Evolutionary conservation across 2,113 vertebrate species (phyloP).

Genomic region (Chloroceryle aenea): DNA sequence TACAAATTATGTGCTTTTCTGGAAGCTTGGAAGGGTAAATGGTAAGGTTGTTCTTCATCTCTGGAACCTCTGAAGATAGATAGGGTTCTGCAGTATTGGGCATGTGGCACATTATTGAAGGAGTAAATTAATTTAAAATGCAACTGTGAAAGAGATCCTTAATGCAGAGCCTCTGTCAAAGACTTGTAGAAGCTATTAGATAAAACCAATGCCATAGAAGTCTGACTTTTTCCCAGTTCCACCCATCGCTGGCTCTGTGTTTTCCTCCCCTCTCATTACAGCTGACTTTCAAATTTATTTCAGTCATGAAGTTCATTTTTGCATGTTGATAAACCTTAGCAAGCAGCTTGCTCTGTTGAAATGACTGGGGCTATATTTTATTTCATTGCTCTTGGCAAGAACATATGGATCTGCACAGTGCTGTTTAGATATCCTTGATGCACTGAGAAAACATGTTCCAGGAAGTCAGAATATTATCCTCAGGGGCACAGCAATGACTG

Average conservation of each 20-base stretch:
- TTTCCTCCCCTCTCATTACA: not conserved
- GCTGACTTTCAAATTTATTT: not conserved
- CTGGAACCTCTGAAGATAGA: not conserved
- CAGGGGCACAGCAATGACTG: not conserved
- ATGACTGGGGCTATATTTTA: not conserved
- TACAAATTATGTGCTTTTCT: not conserved
- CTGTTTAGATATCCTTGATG: not conserved
- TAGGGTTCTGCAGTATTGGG: not conserved
- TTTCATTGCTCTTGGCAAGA: slow-evolving; percentile 4
- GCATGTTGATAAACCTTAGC: not conserved
- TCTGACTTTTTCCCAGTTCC: not conserved
- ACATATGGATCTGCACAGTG: not conserved
- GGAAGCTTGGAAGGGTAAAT: not conserved
- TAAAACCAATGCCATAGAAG: not conserved
- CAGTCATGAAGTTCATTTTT: not conserved
- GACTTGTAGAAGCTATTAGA: not conserved
- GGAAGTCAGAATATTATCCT: not conserved
- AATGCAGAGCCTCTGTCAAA: not conserved
- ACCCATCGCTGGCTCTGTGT: not conserved
- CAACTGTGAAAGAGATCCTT: not conserved
- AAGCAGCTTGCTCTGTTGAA: not conserved
- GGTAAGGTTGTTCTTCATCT: not conserved
- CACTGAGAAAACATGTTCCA: not conserved
- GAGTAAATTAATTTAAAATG: not conserved
- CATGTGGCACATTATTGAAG: not conserved